phyloP scores from a whole-genome alignment of 2,797 vertebrate genomes.

The Geotrypetes seraphini region DNA sequence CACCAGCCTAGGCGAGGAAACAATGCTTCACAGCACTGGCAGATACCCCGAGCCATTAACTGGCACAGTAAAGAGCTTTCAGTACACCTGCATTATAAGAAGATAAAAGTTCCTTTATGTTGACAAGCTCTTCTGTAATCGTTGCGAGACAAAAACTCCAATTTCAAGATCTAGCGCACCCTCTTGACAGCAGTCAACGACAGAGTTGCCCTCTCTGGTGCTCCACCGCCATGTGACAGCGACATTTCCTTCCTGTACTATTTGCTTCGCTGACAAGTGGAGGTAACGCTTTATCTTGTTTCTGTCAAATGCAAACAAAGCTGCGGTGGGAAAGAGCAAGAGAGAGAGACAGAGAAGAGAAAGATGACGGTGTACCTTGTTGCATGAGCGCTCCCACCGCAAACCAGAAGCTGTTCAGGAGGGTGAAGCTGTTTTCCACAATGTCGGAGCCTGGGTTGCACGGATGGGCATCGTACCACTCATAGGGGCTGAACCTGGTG shows the following conservation, averaged over 20 bases:
- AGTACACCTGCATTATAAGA: neutral
- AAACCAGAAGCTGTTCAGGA: constrained; percentile 98
- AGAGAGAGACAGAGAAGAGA: neutral
- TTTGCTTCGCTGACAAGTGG: constrained; percentile 51
- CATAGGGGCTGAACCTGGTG: constrained; percentile 88
- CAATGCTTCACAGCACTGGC: accelerated
- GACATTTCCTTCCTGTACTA: constrained; percentile 52
- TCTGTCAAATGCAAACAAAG: constrained; percentile 6
- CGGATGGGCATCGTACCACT: constrained; percentile 95
- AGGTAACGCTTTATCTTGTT: constrained; percentile 24
- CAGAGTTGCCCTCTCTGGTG: constrained; percentile 36
- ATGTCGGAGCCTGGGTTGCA: constrained; percentile 92
- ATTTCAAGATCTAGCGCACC: constrained; percentile 41
- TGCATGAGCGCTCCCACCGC: constrained; percentile 96
- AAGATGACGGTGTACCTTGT: constrained; percentile 56
- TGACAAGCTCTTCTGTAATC: constrained; percentile 24
- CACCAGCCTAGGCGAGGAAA: neutral
- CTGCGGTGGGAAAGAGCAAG: neutral
- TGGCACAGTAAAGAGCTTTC: too few species aligned
- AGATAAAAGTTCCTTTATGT: neutral
- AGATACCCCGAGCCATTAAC: too few species aligned
- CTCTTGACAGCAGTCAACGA: constrained; percentile 52
- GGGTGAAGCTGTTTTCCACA: constrained; percentile 96
- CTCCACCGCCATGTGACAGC: constrained; percentile 50
- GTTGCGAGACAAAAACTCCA: constrained; percentile 40